phyloP scores from a whole-genome alignment of 2,113 vertebrate genomes.

The Poecilia latipinna region DNA sequence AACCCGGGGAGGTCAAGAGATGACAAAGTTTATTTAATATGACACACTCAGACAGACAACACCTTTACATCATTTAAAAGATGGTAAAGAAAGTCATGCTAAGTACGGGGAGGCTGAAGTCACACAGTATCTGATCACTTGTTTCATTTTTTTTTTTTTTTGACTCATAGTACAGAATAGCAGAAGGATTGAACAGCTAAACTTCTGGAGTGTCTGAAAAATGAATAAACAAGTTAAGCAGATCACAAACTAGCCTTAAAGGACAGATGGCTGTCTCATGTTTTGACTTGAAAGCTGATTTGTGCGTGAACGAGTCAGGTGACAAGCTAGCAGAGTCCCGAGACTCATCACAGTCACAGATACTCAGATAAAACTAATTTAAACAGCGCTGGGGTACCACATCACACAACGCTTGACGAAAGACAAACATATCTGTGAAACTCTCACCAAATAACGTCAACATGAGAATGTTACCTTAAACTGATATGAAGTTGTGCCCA shows the following conservation, averaged over 20 bases:
- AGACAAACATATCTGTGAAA: background rate
- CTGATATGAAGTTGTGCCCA: slow-evolving; percentile 9
- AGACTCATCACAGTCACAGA: background rate
- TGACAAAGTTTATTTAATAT: background rate
- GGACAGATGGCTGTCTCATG: slow-evolving; percentile 1
- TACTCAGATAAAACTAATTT: background rate
- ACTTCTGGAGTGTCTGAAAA: background rate
- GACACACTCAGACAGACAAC: no score
- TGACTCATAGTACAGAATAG: background rate
- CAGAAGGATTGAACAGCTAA: background rate
- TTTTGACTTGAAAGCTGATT: slow-evolving; percentile 52
- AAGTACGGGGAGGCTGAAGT: background rate
- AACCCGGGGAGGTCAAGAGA: background rate
- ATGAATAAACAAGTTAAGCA: slow-evolving; percentile 20
- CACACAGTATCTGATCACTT: background rate
- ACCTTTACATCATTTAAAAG: background rate
- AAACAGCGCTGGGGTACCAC: no score
- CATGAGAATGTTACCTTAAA: slow-evolving; percentile 42
- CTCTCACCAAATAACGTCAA: background rate
- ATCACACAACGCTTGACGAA: background rate
- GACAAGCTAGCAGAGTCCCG: slow-evolving; percentile 54
- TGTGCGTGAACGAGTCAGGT: slow-evolving; percentile 53
- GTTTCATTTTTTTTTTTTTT: background rate
- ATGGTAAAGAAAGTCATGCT: background rate
- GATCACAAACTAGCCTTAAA: slow-evolving; percentile 18